These are phyloP conservation scores for Podiceps cristatus DNA, from an alignment of 2,113 vertebrate species.

Conservation along the genomic window DNA sequence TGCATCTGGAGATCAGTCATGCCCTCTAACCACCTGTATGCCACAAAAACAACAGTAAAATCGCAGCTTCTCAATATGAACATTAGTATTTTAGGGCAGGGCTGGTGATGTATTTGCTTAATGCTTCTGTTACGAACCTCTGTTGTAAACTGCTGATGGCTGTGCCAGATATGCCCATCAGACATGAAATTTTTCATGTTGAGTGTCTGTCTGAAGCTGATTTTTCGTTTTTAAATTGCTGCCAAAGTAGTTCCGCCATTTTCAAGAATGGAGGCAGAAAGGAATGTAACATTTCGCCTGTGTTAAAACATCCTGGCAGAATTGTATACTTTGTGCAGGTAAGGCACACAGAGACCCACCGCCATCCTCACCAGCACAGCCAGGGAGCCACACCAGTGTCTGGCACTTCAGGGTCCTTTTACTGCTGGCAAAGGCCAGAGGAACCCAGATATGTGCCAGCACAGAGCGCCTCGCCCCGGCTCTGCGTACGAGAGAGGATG, in stretches of 20 bases:
- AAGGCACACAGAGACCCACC: not conserved
- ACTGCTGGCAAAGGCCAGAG: not conserved
- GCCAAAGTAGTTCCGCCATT: not conserved
- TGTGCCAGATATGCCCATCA: not conserved
- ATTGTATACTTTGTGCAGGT: not conserved
- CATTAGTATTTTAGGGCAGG: not conserved
- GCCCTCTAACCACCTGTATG: not conserved
- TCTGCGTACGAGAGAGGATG: rapidly evolving
- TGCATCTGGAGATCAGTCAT: not conserved
- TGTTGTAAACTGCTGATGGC: not conserved
- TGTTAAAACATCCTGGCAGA: not conserved
- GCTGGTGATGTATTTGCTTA: not conserved
- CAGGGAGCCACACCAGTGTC: not conserved
- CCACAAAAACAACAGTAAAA: not conserved
- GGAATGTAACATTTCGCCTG: not conserved
- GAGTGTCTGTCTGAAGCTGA: not conserved
- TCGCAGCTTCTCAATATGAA: not conserved
- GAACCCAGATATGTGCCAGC: not conserved
- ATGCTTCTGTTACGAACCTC: not conserved
- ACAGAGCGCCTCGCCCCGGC: not conserved
- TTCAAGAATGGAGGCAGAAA: not conserved
- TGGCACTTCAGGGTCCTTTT: not conserved
- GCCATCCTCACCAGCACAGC: not conserved
- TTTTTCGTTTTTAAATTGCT: not conserved
- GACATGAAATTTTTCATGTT: not conserved